Evolutionary conservation across 2,888 invertebrate genomes (phyloP).

Genomic region (Drosophila mimetica): DNA sequence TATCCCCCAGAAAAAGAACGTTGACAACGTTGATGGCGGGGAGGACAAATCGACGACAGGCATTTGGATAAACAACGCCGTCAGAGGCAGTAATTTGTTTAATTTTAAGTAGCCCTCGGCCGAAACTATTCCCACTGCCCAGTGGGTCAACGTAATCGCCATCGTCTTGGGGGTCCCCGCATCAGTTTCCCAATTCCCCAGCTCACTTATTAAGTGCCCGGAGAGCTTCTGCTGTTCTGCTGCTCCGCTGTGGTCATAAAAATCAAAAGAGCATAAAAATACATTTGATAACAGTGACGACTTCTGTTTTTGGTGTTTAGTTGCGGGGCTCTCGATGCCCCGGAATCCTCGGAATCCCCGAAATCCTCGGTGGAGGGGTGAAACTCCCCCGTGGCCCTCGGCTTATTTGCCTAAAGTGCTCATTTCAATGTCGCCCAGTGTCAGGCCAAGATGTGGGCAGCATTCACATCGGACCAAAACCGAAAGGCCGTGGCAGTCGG

Average conservation of each 20-base stretch:
- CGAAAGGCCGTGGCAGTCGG: slow-evolving; percentile 13
- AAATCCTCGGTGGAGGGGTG: slow-evolving; percentile 3
- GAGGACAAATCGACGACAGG: slow-evolving; percentile 70
- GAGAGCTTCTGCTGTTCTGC: slow-evolving; percentile 37
- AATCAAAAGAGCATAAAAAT: slow-evolving; percentile 79
- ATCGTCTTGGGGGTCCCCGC: slow-evolving; percentile 4
- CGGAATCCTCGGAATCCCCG: slow-evolving; percentile 6
- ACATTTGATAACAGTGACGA: slow-evolving; percentile 76
- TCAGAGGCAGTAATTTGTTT: slow-evolving; percentile 68
- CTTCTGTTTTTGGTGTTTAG: slow-evolving; percentile 55
- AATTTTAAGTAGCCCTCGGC: slow-evolving; percentile 74
- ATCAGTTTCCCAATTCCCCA: slow-evolving; percentile 41
- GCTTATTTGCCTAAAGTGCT: slow-evolving; percentile 76
- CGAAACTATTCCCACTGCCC: slow-evolving; percentile 39
- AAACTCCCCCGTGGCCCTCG: slow-evolving; percentile 39
- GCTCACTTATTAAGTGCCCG: slow-evolving; percentile 70
- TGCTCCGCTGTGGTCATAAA: slow-evolving; percentile 69
- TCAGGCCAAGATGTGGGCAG: slow-evolving; percentile 68
- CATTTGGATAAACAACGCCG: slow-evolving; percentile 40
- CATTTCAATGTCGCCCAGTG: slow-evolving; percentile 80
- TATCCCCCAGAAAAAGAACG: slow-evolving; percentile 29
- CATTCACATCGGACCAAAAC: slow-evolving; percentile 5
- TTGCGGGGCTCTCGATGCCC: slow-evolving; percentile 5
- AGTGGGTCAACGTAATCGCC: slow-evolving; percentile 39
- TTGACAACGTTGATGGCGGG: slow-evolving; percentile 39